A percentile compares a stretch with the other conserved stretches of the same genome.
phyloP scores from a whole-genome alignment of 2,113 vertebrate genomes.

The Raja brachyura region DNA sequence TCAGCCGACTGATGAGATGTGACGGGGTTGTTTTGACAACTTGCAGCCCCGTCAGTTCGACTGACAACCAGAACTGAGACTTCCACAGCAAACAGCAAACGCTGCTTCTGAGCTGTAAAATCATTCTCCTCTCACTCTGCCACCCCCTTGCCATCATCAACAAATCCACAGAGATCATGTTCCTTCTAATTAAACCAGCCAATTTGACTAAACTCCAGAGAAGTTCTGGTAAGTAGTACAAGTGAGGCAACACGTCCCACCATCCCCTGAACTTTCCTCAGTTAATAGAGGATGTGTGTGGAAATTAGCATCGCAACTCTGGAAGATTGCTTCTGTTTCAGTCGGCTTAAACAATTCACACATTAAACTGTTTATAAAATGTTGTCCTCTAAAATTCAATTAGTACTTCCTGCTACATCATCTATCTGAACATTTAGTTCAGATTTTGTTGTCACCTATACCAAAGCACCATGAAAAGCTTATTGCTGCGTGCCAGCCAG shows the following conservation, averaged over 20 bases:
- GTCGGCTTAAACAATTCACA: neutral
- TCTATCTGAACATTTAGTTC: too few relatives aligned
- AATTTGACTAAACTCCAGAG: neutral
- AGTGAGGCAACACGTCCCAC: neutral
- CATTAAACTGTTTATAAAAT: neutral
- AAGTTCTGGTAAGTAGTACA: neutral
- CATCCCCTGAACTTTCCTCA: neutral
- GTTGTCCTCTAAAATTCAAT: neutral
- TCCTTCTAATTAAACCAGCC: conserved; percentile 10
- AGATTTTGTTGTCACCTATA: too few relatives aligned
- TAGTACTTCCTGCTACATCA: too few relatives aligned
- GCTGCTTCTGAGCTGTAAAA: neutral
- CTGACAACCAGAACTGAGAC: conserved; percentile 14
- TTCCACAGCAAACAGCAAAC: neutral
- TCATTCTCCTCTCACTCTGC: too few relatives aligned
- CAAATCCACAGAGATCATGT: neutral
- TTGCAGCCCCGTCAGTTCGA: neutral
- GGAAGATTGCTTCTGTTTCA: neutral
- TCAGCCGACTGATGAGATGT: neutral
- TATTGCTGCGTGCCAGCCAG: too few relatives aligned
- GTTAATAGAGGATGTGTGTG: neutral
- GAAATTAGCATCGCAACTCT: neutral
- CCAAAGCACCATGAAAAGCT: too few relatives aligned
- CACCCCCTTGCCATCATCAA: neutral
- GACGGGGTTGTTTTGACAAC: neutral